Percentiles rank a stretch among this genome's conserved stretches.
Conservation (phyloP, 37 sponge, comb jelly and placozoan species). For the Oscarella lobularis region DNA sequence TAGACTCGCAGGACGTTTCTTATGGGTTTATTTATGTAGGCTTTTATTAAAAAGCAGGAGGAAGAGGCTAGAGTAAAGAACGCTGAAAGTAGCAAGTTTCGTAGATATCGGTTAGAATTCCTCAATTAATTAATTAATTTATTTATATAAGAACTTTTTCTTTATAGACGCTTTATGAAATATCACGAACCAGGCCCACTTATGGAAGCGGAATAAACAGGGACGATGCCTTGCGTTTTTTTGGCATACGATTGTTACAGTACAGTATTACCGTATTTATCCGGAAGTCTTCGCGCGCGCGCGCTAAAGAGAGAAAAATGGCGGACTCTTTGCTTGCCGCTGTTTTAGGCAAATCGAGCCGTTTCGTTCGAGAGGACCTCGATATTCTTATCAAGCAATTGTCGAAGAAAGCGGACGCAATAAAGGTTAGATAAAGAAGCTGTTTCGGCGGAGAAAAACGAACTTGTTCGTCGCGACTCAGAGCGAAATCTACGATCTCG, state of each 20-base stretch:
- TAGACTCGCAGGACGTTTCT: background rate
- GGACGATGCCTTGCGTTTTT: background rate
- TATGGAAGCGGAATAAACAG: background rate
- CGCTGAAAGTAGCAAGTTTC: background rate
- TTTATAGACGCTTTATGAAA: background rate
- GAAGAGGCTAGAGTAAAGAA: background rate
- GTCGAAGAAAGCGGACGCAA: no score
- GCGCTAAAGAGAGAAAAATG: no score
- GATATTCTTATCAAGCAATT: no score
- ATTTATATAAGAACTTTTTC: background rate
- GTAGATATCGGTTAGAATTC: background rate
- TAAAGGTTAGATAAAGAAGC: no score
- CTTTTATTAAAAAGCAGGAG: background rate
- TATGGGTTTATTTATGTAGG: background rate
- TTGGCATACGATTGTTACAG: background rate
- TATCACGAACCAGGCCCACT: background rate
- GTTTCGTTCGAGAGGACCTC: no score
- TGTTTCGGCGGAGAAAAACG: no score
- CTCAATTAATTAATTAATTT: background rate
- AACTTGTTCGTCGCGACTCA: no score
- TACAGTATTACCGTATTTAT: slow-evolving; percentile 4
- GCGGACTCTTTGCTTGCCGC: no score
- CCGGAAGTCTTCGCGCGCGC: no score
- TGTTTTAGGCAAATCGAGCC: no score
- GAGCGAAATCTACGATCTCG: no score